Conservation (phyloP, 2,113 vertebrate species). For the Zosterops borbonicus region DNA sequence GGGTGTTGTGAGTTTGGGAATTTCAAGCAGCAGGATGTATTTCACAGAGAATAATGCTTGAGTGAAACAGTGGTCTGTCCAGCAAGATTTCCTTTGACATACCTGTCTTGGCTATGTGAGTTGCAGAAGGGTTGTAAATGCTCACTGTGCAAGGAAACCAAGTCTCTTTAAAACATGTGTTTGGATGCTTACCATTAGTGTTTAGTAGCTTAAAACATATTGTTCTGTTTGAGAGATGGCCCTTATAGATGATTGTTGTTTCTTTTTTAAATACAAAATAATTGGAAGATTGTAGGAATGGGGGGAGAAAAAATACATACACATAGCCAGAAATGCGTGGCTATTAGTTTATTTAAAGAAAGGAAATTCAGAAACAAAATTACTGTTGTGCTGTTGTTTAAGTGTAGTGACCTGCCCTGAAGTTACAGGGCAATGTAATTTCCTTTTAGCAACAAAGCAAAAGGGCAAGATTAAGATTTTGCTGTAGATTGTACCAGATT, state of each 20-base stretch:
- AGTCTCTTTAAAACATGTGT: background rate
- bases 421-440: background rate
- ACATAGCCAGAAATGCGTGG: background rate
- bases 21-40: constrained; percentile 54
- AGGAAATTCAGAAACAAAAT: background rate
- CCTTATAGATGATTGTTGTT: background rate
- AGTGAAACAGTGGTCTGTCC: background rate
- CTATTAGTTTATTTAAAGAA: background rate
- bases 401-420: background rate
- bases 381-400: background rate
- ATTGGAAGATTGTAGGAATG: background rate
- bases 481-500: background rate
- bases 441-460: background rate
- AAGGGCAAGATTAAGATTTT: background rate
- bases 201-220: background rate
- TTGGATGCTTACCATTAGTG: background rate
- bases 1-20: constrained; percentile 44
- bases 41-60: constrained; percentile 22
- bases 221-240: background rate
- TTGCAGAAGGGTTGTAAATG: background rate
- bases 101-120: background rate
- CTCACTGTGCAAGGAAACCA: background rate
- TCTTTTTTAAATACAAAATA: background rate
- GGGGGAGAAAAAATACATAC: accelerated
- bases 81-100: background rate